These are phyloP conservation scores for Ammospiza maritima DNA, from an alignment of 2,797 vertebrate genomes.

Conservation along the genomic window DNA sequence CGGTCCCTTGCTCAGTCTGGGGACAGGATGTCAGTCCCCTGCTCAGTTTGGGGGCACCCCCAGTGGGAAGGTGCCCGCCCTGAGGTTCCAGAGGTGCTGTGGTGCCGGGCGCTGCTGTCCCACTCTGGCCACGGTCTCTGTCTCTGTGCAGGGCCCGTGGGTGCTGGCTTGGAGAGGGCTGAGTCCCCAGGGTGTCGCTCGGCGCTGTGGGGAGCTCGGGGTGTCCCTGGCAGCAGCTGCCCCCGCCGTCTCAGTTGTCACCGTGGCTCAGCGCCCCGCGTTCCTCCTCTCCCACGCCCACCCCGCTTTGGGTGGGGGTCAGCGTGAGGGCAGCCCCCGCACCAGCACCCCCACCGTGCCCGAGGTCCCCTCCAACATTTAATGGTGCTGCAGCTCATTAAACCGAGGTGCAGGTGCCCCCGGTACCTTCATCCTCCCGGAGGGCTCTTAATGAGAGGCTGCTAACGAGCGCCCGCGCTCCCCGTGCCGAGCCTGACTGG, in stretches of 20 bases:
- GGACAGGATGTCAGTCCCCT: background rate
- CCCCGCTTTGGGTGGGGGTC: slow-evolving; percentile 52
- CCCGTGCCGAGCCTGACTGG: slow-evolving; percentile 52
- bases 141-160: background rate
- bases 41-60: background rate
- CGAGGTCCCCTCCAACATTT: background rate
- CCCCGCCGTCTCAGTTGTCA: background rate
- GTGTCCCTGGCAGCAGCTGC: background rate
- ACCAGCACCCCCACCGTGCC: background rate
- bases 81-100: background rate
- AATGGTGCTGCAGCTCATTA: slow-evolving; percentile 76
- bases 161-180: background rate
- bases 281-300: background rate
- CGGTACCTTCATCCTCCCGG: slow-evolving; percentile 59
- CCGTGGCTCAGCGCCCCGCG: background rate
- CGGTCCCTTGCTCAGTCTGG: background rate
- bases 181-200: background rate
- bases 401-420: slow-evolving; percentile 76
- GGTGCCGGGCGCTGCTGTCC: fast-evolving
- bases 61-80: background rate
- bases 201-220: background rate
- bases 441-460: slow-evolving; percentile 75
- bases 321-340: background rate
- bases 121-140: fast-evolving
- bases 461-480: slow-evolving; percentile 65